Percentiles rank a stretch among this genome's conserved stretches.
phyloP scores from a whole-genome alignment of 1,140 invertebrate genomes.

The Rhagoletis pomonella region DNA sequence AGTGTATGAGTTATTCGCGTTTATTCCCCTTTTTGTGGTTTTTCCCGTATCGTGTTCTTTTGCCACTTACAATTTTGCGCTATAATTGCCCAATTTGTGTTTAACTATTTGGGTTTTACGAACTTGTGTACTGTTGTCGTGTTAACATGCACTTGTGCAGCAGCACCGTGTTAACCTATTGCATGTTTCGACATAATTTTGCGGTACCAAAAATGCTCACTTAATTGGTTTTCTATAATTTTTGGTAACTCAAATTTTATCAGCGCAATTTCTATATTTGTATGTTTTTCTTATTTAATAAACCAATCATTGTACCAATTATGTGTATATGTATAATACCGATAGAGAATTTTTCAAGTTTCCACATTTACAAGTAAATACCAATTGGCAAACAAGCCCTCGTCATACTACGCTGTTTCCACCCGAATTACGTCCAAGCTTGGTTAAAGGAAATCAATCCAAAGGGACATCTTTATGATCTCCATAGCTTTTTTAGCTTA shows the following conservation, averaged over 20 bases:
- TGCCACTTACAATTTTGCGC: constrained; percentile 45
- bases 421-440: no score
- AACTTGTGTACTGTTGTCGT: constrained; percentile 3
- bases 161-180: not conserved
- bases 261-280: not conserved
- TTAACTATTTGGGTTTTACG: not conserved
- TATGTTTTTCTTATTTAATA: not conserved
- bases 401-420: no score
- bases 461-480: no score
- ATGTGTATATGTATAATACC: no score
- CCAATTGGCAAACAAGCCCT: no score
- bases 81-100: constrained; percentile 49
- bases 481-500: no score
- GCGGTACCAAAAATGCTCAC: constrained; percentile 19
- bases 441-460: no score
- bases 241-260: not conserved
- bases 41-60: constrained; percentile 14
- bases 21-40: no score
- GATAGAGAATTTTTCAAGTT: no score
- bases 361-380: no score
- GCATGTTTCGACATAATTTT: constrained; percentile 44
- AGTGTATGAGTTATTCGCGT: no score
- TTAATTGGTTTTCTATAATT: constrained; percentile 40
- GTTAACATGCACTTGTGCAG: constrained; percentile 39
- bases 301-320: not conserved